A percentile compares a stretch with the other conserved stretches of the same genome.
Conservation (phyloP, 2,797 vertebrate species). For the Salmo trutta region DNA sequence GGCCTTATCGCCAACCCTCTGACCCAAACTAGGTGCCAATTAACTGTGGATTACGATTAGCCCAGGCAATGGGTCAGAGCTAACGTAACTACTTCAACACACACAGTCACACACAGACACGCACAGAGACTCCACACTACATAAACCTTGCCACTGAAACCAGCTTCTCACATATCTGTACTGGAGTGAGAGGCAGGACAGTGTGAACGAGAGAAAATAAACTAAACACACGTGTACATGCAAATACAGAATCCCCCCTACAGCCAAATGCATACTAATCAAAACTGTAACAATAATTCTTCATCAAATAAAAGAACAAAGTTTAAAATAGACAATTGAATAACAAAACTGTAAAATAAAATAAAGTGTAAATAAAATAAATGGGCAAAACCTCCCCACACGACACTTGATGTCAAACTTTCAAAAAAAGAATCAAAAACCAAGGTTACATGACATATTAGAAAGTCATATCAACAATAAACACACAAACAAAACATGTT, state of each 20-base stretch:
- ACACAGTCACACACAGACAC: slow-evolving; percentile 43
- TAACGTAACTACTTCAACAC: slow-evolving; percentile 69
- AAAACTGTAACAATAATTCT: slow-evolving; percentile 15
- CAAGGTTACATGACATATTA: no score
- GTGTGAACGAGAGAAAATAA: neutral
- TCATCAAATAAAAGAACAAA: slow-evolving; percentile 2
- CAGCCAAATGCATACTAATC: slow-evolving; percentile 34
- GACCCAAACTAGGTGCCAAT: slow-evolving; percentile 78
- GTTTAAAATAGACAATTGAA: neutral
- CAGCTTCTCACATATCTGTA: slow-evolving; percentile 3
- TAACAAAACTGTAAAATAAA: neutral
- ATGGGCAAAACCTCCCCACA: no score
- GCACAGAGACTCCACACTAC: slow-evolving; percentile 38
- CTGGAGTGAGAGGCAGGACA: neutral
- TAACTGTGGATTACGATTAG: slow-evolving; percentile 80
- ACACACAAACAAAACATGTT: no score
- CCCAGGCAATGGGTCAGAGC: slow-evolving; percentile 69
- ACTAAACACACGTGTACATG: neutral
- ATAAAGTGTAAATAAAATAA: neutral
- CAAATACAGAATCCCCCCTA: no score
- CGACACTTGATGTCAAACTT: no score
- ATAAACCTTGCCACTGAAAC: slow-evolving; percentile 12
- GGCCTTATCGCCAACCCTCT: slow-evolving; percentile 64
- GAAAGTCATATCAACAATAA: no score
- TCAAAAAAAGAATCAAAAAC: no score